phyloP scores from a whole-genome alignment of 64 coral and sea anemone species.

The Stichodactyla mertensii region DNA sequence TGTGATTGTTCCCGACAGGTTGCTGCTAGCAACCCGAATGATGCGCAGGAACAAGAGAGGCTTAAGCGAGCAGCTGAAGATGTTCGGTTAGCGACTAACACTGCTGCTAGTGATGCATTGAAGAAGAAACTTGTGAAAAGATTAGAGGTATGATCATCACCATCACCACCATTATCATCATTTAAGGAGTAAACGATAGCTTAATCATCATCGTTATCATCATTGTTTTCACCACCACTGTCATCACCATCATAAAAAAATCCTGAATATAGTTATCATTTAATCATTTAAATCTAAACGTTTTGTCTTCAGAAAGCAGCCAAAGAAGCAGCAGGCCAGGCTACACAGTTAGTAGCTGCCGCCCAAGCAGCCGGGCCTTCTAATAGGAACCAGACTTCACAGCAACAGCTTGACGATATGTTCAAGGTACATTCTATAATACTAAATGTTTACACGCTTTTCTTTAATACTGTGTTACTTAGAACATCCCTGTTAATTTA shows the following conservation, averaged over 20 bases:
- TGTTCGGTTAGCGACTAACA: slow-evolving; percentile 85
- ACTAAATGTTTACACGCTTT: not conserved
- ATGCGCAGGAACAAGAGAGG: slow-evolving; percentile 84
- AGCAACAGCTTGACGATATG: slow-evolving; percentile 77
- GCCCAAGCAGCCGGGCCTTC: slow-evolving; percentile 68
- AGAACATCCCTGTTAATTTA: not conserved
- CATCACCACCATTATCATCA: too few relatives aligned
- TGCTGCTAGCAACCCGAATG: slow-evolving; percentile 94
- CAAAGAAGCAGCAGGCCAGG: slow-evolving; percentile 87
- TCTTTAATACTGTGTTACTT: not conserved
- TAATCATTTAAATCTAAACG: not conserved
- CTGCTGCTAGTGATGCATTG: slow-evolving; percentile 92
- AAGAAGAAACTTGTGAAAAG: slow-evolving; percentile 96
- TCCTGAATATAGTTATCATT: too few relatives aligned
- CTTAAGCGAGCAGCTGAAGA: slow-evolving; percentile 85
- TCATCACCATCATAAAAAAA: not conserved
- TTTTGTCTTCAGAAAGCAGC: slow-evolving; percentile 51
- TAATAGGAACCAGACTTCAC: slow-evolving; percentile 94
- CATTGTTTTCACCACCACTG: not conserved
- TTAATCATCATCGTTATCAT: too few relatives aligned
- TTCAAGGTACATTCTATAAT: slow-evolving; percentile 54
- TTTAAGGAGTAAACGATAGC: too few relatives aligned
- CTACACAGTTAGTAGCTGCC: slow-evolving; percentile 87
- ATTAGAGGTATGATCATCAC: slow-evolving; percentile 61
- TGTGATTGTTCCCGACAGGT: slow-evolving; percentile 31